Evolutionary conservation across 2,797 vertebrate genomes (phyloP), one percentile per base, ranked within the genome.

Genomic region (Molossus alvarezi): DNA sequence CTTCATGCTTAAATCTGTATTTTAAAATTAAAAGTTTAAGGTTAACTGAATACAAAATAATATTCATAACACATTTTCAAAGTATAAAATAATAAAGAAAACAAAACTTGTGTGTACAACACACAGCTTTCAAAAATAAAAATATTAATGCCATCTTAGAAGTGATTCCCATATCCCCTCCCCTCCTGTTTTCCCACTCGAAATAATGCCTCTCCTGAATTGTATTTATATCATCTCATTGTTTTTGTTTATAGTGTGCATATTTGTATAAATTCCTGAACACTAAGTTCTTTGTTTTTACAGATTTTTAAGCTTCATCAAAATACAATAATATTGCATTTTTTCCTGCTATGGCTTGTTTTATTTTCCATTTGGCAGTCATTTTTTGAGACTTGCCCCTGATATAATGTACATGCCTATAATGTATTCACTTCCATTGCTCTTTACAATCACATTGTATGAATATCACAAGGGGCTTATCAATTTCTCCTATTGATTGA

Each of bases 21-120:
- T 82, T 95, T 83, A 29, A 53, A 86, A 92, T 73, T 94, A 41
- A 69, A 33, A 82, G 84, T 79, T 93, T 15, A 72, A 80, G 85
- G 48, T 72, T 67, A 45, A 93, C 60, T 90, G 65, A 85, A 51
- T 82, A 75, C 3, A 45, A 79, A 83, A 72, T 57, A 80, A 72
- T 57, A 77, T 65, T 84, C 5, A 88, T 25, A 55, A 75, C 20
- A 51, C 55, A 96, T 45, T 89, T 91, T 93, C 71, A 79, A 95
- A 90, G 25, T 72, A 71, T 15, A 41, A 84, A 95, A 60, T 88
- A n/a, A 64, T 37, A 4, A 51, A 45, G 37, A 85, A 84, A 94
- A n/a, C 41, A 62, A 93, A 72, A 23, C 41, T 21, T 77, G 3
- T 17, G 3, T 72, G 73, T 5, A 67, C 5, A 73, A 3, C 37